Evolutionary conservation across 2,888 invertebrate species (phyloP).

Genomic region (Stenotaenia linearis): DNA sequence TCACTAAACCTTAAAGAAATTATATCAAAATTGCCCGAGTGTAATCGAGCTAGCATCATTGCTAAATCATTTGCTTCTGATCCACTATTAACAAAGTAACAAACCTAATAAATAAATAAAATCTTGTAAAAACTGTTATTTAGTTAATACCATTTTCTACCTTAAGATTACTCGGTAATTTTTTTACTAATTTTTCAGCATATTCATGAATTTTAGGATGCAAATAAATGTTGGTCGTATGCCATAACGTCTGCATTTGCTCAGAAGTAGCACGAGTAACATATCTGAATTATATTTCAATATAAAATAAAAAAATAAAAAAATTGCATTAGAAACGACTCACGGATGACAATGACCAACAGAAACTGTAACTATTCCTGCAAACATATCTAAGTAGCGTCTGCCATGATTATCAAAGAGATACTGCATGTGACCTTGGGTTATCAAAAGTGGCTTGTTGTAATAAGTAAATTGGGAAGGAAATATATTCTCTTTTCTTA

Average conservation of each 20-base stretch:
- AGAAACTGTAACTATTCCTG: constrained; percentile 93
- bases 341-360: constrained; percentile 98
- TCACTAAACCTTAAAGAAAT: constrained; percentile 59
- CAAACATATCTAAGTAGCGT: constrained; percentile 90
- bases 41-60: constrained; percentile 72
- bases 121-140: too few relatives aligned
- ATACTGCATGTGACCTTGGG: constrained; percentile 88
- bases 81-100: constrained; percentile 92
- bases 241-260: constrained; percentile 79
- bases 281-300: not conserved
- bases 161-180: constrained; percentile 79
- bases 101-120: constrained; percentile 56
- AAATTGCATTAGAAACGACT: constrained; percentile 53
- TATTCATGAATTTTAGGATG: constrained; percentile 89
- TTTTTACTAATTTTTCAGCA: constrained; percentile 69
- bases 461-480: constrained; percentile 66
- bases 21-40: constrained; percentile 78
- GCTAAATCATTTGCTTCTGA: constrained; percentile 97
- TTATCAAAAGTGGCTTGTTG: constrained; percentile 73
- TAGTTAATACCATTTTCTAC: too few relatives aligned
- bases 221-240: constrained; percentile 86
- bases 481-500: constrained; percentile 60
- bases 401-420: constrained; percentile 78
- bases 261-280: constrained; percentile 57
- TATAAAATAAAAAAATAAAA: not conserved